Evolutionary conservation across 2,888 invertebrate genomes (phyloP).

Genomic region (Argyresthia goedartella): DNA sequence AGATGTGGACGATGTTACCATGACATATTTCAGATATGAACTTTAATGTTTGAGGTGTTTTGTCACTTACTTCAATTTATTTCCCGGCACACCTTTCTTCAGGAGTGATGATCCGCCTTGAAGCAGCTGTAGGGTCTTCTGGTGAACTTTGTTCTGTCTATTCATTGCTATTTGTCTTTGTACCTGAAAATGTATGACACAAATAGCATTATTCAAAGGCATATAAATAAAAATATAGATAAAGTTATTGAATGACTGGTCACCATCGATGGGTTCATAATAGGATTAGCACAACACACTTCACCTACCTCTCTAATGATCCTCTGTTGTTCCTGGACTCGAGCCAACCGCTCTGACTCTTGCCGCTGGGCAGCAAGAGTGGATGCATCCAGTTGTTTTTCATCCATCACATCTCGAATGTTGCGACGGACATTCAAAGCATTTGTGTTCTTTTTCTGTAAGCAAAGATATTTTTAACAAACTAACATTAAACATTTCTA

Average conservation of each 20-base stretch:
- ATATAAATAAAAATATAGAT: too few relatives aligned
- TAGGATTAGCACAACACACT: too few relatives aligned
- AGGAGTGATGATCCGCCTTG: constrained; percentile 76
- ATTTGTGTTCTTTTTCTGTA: constrained; percentile 57
- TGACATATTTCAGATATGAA: too few relatives aligned
- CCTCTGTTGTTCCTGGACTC: constrained; percentile 88
- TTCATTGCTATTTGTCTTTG: constrained; percentile 84
- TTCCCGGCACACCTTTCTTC: constrained; percentile 49
- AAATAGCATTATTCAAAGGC: too few relatives aligned
- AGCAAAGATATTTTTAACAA: constrained; percentile 11
- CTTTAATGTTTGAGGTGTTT: too few relatives aligned
- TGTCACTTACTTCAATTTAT: constrained; percentile 55
- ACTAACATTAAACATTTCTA: too few relatives aligned
- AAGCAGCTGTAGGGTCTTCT: constrained; percentile 77
- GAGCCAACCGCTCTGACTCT: constrained; percentile 88
- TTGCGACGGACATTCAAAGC: constrained; percentile 82
- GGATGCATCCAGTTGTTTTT: constrained; percentile 91
- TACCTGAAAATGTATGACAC: constrained; percentile 43
- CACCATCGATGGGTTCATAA: too few relatives aligned
- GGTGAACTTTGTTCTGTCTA: constrained; percentile 78
- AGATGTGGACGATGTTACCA: too few relatives aligned
- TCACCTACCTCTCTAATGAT: constrained; percentile 77
- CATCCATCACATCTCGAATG: constrained; percentile 94
- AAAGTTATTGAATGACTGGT: too few relatives aligned
- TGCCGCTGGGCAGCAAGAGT: constrained; percentile 93